These are phyloP conservation scores for Torymus tubicola DNA, from an alignment of 2,888 invertebrate genomes.

Conservation along the genomic window DNA sequence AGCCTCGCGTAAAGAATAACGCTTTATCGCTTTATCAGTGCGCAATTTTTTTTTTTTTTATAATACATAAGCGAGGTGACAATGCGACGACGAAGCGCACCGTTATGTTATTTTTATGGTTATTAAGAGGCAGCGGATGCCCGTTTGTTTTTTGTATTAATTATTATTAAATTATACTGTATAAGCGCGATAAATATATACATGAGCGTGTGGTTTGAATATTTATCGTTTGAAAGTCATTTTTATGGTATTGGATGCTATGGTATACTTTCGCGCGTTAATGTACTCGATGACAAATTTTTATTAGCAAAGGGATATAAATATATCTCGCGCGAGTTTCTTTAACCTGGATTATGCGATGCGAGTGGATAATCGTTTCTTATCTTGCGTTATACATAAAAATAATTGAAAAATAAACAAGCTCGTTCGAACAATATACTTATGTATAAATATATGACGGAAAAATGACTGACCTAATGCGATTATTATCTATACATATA, in stretches of 20 bases:
- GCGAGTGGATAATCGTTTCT: no score
- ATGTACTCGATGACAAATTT: no score
- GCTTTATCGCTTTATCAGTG: conserved; percentile 49
- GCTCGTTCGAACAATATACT: no score
- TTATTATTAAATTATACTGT: conserved; percentile 23
- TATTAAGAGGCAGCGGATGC: not conserved
- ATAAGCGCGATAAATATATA: not conserved
- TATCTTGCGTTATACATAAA: no score
- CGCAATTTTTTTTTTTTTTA: conserved; percentile 15
- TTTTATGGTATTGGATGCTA: not conserved
- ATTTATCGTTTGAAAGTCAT: conserved; percentile 6
- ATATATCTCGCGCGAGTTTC: no score
- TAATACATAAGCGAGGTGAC: not conserved
- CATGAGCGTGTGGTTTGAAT: no score
- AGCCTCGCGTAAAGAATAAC: conserved; percentile 30
- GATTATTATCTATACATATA: no score
- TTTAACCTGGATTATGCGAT: no score
- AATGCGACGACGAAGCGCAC: not conserved
- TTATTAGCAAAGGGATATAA: no score
- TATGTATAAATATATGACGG: no score
- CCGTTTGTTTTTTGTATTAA: conserved; percentile 18
- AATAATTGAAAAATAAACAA: no score
- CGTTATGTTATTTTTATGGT: conserved; percentile 5
- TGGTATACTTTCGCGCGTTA: not conserved
- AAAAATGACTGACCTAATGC: no score